phyloP scores from a whole-genome alignment of 2,797 vertebrate species.

The Otolemur crassicaudatus region DNA sequence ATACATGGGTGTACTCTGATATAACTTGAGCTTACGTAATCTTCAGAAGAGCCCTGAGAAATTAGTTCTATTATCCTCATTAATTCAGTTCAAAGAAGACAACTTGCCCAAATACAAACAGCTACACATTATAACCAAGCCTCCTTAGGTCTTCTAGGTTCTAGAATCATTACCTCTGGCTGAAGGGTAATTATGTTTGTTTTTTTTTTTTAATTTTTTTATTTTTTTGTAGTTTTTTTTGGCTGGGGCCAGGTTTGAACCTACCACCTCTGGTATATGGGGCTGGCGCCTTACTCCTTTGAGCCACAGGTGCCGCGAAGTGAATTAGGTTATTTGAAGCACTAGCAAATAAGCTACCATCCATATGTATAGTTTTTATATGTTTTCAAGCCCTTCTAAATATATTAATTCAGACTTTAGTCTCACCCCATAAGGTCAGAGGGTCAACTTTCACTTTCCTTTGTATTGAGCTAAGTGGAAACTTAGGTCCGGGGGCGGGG shows the following conservation, averaged over 20 bases:
- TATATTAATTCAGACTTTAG: not conserved
- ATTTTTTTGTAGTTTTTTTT: no score
- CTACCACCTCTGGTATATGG: no score
- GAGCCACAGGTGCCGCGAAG: no score
- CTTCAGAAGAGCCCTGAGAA: not conserved
- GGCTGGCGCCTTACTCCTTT: no score
- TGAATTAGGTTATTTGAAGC: not conserved
- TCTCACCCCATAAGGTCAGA: not conserved
- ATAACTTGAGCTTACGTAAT: not conserved
- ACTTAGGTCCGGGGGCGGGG: not conserved
- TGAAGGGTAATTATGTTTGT: not conserved
- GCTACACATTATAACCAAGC: not conserved
- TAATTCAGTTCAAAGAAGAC: not conserved
- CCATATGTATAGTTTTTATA: not conserved
- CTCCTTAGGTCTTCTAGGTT: not conserved
- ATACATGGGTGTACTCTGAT: not conserved
- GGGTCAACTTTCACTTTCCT: constrained; percentile 13
- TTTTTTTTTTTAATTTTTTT: no score
- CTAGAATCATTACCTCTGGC: not conserved
- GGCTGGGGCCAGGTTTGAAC: no score
- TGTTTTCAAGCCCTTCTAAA: not conserved
- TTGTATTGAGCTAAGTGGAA: not conserved
- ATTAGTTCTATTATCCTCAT: not conserved
- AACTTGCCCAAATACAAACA: not conserved
- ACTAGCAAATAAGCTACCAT: not conserved